Percentiles rank a stretch among this genome's conserved stretches.
These are phyloP conservation scores for Chionomys nivalis DNA, from an alignment of 2,113 vertebrate species.

Conservation along the genomic window DNA sequence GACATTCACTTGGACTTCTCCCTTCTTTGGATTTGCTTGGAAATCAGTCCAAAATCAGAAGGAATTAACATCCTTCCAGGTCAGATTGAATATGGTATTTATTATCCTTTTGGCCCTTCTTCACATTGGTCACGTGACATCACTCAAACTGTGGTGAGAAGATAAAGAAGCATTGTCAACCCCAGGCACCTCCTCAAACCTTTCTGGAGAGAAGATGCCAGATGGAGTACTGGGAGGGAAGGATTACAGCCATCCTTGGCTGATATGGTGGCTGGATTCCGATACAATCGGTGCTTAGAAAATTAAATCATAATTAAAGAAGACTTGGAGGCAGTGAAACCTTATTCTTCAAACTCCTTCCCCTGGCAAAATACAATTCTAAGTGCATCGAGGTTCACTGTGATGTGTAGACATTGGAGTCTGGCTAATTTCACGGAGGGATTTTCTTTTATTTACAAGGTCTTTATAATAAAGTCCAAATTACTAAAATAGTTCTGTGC, in stretches of 20 bases:
- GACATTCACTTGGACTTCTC: not conserved
- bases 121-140: slow-evolving; percentile 48
- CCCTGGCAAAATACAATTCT: slow-evolving; percentile 65
- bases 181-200: not conserved
- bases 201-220: slow-evolving; percentile 42
- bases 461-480: not conserved
- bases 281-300: slow-evolving; percentile 72
- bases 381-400: not conserved
- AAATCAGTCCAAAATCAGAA: slow-evolving; percentile 14
- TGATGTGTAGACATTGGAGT: not conserved
- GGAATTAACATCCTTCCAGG: not conserved
- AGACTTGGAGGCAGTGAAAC: slow-evolving; percentile 70
- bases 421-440: not conserved
- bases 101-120: slow-evolving; percentile 37
- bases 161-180: not conserved
- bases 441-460: not conserved
- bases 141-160: slow-evolving; percentile 5
- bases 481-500: not conserved
- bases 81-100: slow-evolving; percentile 53
- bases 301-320: slow-evolving; percentile 69
- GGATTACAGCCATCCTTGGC: slow-evolving; percentile 47
- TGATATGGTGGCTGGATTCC: slow-evolving; percentile 64
- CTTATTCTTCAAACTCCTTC: slow-evolving; percentile 70
- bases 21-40: not conserved
- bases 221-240: slow-evolving; percentile 23